Percentiles rank a stretch among this genome's conserved stretches.
phyloP scores from a whole-genome alignment of 2,113 vertebrate genomes.

The Pterocles gutturalis region DNA sequence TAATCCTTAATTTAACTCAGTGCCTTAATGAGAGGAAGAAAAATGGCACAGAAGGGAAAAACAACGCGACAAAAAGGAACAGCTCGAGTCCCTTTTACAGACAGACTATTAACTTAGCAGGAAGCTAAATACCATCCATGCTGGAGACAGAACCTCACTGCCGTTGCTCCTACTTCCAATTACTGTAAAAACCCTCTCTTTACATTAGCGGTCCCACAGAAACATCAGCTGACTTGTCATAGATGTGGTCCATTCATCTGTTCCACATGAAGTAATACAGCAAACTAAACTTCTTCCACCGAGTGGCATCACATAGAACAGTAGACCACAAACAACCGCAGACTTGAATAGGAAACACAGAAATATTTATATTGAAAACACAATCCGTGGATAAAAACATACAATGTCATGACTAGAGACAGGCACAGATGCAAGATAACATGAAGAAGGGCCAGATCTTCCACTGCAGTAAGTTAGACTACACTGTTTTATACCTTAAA shows the following conservation, averaged over 20 bases:
- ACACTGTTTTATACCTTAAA: not conserved
- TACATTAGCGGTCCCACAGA: not conserved
- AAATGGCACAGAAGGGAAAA: not conserved
- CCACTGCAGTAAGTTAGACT: not conserved
- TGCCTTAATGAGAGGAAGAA: not conserved
- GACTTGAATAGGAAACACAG: not conserved
- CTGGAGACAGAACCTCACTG: not conserved
- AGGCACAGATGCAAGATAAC: not conserved
- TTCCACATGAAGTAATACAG: not conserved
- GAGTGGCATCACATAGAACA: not conserved
- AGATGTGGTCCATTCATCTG: not conserved
- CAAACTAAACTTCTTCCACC: not conserved
- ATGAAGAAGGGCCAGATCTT: not conserved
- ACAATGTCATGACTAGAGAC: not conserved
- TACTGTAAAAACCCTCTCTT: not conserved
- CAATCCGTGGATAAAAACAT: not conserved
- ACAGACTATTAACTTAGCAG: not conserved
- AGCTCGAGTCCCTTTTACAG: not conserved
- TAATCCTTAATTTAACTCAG: slow-evolving; percentile 16
- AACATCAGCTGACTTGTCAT: not conserved
- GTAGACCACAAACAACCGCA: slow-evolving; percentile 14
- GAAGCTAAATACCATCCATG: not conserved
- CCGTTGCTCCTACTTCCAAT: not conserved
- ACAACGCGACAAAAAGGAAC: slow-evolving; percentile 5
- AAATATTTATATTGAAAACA: slow-evolving; percentile 49